These are phyloP conservation scores for Macrotis lagotis DNA, from an alignment of 2,113 vertebrate genomes.

Conservation along the genomic window DNA sequence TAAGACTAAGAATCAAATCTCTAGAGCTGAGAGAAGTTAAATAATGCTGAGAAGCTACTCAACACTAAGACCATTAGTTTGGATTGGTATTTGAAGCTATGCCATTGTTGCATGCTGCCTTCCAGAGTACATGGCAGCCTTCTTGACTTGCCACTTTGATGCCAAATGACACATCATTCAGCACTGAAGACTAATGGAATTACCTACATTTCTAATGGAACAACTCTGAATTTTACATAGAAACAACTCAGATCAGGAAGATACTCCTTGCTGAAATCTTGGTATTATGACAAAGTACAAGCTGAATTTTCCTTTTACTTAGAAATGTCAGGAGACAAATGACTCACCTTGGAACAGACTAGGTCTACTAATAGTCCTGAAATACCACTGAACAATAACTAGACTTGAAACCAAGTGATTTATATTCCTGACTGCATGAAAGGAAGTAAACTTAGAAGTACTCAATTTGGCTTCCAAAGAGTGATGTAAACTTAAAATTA, in stretches of 20 bases:
- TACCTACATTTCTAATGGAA: not conserved
- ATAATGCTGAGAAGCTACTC: not conserved
- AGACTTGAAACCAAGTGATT: not conserved
- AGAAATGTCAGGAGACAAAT: not conserved
- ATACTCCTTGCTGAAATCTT: not conserved
- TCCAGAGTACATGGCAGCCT: not conserved
- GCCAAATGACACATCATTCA: not conserved
- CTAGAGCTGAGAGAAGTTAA: not conserved
- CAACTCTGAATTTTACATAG: not conserved
- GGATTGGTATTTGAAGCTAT: not conserved
- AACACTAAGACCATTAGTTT: not conserved
- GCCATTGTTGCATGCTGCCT: not conserved
- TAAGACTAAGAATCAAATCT: not conserved
- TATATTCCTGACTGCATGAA: not conserved
- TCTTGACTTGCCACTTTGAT: not conserved
- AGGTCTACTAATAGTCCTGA: not conserved
- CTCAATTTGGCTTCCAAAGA: not conserved
- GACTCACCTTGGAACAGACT: not conserved
- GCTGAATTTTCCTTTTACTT: not conserved
- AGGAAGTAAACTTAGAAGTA: not conserved
- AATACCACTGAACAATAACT: not conserved
- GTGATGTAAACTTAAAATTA: not conserved
- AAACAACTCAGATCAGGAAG: not conserved
- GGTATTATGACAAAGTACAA: not conserved
- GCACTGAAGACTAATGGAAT: not conserved